Percentiles rank a stretch among this genome's conserved stretches.
Evolutionary conservation across 2,888 invertebrate genomes (phyloP).

Genomic region (Fragum sueziense): DNA sequence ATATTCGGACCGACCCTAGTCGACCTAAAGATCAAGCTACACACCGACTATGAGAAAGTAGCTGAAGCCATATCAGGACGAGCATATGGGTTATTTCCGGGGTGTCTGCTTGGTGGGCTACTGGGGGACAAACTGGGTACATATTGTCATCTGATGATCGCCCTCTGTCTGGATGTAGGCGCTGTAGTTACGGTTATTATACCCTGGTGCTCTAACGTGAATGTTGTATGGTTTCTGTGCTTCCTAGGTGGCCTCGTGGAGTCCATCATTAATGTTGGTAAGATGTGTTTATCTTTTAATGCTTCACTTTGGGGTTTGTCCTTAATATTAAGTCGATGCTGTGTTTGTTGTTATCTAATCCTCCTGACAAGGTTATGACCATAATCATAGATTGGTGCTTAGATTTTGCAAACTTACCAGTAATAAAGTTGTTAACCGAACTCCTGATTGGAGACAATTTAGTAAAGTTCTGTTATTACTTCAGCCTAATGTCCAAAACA

Average conservation of each 20-base stretch:
- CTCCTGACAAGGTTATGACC: no score
- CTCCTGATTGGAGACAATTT: no score
- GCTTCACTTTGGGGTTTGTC: no score
- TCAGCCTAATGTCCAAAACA: no score
- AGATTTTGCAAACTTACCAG: no score
- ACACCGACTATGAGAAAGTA: constrained; percentile 65
- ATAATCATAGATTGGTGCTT: no score
- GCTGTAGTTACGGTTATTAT: constrained; percentile 53
- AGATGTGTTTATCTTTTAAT: constrained; percentile 21
- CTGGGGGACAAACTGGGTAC: constrained; percentile 61
- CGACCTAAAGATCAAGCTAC: constrained; percentile 61
- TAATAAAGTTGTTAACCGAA: no score
- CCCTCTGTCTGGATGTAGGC: constrained; percentile 56
- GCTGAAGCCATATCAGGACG: constrained; percentile 61
- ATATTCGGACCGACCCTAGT: constrained; percentile 68
- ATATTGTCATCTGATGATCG: constrained; percentile 61
- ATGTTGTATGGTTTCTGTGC: constrained; percentile 55
- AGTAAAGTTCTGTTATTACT: no score
- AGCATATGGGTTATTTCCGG: constrained; percentile 61
- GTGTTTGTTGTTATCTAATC: no score
- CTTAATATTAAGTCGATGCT: no score
- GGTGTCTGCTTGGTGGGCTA: constrained; percentile 50
- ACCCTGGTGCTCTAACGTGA: constrained; percentile 55
- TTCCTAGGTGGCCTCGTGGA: constrained; percentile 64
- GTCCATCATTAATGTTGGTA: constrained; percentile 67